phyloP scores from a whole-genome alignment of 2,797 vertebrate genomes.

The Poecilia wingei region DNA sequence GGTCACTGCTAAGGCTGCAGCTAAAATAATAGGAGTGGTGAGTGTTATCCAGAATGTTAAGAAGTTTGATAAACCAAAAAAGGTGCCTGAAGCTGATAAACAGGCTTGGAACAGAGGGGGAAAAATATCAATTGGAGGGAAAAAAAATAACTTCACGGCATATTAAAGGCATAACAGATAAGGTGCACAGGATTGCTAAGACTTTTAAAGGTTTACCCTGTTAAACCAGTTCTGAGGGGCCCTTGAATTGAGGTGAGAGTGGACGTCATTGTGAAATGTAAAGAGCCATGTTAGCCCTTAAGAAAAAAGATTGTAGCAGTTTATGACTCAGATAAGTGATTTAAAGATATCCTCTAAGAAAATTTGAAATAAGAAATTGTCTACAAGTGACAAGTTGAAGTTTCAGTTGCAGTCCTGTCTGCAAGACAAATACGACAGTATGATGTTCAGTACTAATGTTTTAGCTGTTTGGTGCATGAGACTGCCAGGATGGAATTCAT shows the following conservation, averaged over 20 bases:
- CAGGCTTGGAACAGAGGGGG: neutral
- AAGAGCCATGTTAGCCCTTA: neutral
- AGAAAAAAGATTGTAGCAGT: neutral
- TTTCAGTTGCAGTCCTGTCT: neutral
- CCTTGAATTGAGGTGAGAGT: neutral
- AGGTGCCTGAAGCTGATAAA: neutral
- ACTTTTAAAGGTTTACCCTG: neutral
- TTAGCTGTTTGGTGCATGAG: neutral
- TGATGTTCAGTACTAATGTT: neutral
- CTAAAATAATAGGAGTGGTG: neutral
- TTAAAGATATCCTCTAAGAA: neutral
- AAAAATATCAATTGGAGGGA: neutral
- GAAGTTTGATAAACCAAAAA: neutral
- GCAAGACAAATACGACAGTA: neutral
- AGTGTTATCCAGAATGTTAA: neutral
- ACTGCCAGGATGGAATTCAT: constrained; percentile 14
- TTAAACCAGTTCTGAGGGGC: neutral
- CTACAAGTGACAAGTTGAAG: neutral
- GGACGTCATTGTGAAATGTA: neutral
- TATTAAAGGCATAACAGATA: neutral
- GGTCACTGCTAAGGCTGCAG: neutral
- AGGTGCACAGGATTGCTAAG: neutral
- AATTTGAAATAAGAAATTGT: neutral
- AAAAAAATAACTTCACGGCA: neutral
- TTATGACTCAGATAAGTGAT: neutral